These are phyloP conservation scores for Ericerus pela DNA, from an alignment of 1,140 invertebrate species.

Conservation along the genomic window DNA sequence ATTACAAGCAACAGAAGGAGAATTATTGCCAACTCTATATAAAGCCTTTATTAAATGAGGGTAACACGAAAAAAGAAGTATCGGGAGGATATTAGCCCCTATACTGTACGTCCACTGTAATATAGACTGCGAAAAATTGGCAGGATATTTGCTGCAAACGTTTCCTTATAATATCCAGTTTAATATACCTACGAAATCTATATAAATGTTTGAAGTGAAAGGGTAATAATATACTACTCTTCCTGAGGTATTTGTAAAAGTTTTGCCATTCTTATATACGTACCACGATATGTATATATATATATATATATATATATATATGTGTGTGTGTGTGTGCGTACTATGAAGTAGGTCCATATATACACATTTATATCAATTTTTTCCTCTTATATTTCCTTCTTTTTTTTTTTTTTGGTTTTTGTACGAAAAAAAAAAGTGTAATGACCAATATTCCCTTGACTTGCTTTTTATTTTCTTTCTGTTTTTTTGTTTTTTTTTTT, in stretches of 20 bases:
- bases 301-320: too few relatives aligned
- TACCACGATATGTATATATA: background rate
- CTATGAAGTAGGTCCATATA: too few relatives aligned
- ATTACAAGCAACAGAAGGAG: conserved; percentile 9
- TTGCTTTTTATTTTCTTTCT: too few relatives aligned
- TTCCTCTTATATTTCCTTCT: too few relatives aligned
- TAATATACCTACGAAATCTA: conserved; percentile 12
- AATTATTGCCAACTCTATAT: conserved; percentile 10
- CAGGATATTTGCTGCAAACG: conserved; percentile 11
- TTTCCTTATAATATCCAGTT: conserved; percentile 11
- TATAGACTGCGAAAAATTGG: conserved; percentile 7
- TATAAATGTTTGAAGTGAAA: conserved; percentile 11
- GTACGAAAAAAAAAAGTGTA: too few relatives aligned
- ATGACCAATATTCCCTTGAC: too few relatives aligned
- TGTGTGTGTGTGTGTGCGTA: too few relatives aligned
- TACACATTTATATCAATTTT: too few relatives aligned
- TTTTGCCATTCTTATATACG: background rate
- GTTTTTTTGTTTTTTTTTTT: too few relatives aligned
- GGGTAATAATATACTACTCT: conserved; percentile 10
- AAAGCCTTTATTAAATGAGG: conserved; percentile 12
- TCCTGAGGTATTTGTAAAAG: conserved; percentile 4
- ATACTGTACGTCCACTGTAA: conserved; percentile 2
- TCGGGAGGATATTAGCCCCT: conserved; percentile 8
- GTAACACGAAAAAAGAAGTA: background rate
- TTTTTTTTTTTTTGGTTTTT: too few relatives aligned